These are phyloP conservation scores for Zelleria hepariella DNA, from an alignment of 2,888 invertebrate genomes.

Conservation along the genomic window DNA sequence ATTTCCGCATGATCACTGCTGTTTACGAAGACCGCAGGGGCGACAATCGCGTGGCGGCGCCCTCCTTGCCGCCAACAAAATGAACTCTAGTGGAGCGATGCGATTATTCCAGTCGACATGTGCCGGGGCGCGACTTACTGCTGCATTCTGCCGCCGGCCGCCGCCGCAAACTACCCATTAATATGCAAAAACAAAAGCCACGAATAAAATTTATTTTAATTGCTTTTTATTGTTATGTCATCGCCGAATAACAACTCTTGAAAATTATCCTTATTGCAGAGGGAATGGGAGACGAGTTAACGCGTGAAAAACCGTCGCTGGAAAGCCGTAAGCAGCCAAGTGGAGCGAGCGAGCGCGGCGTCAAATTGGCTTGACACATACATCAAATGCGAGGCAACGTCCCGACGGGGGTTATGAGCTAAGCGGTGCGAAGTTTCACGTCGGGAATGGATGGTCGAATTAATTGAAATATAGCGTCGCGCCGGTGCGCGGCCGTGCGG, in stretches of 20 bases:
- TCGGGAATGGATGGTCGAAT: conserved; percentile 59
- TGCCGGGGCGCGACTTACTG: conserved; percentile 27
- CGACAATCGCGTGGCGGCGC: conserved; percentile 21
- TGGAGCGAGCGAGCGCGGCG: not conserved
- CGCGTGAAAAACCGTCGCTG: not conserved
- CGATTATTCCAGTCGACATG: conserved; percentile 41
- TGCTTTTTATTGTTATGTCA: conserved; percentile 30
- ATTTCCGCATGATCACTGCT: conserved; percentile 21
- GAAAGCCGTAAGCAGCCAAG: not conserved
- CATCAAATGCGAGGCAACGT: conserved; percentile 5
- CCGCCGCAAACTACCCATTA: conserved; percentile 35
- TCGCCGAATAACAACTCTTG: not conserved
- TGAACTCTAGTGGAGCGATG: conserved; percentile 31
- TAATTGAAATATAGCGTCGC: conserved; percentile 68
- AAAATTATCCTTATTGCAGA: not conserved
- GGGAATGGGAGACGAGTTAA: not conserved
- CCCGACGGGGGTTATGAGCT: conserved; percentile 39
- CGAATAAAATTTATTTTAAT: conserved; percentile 24
- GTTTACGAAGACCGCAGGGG: conserved; percentile 27
- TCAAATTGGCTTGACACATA: conserved; percentile 3
- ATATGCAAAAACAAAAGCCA: conserved; percentile 52
- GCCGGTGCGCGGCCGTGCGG: conserved; percentile 55
- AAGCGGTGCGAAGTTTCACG: conserved; percentile 49
- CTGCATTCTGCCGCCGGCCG: conserved; percentile 22
- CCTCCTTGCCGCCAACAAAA: conserved; percentile 23